Conservation (phyloP, 2,113 vertebrate species). For the Neolamprologus falcicula region DNA sequence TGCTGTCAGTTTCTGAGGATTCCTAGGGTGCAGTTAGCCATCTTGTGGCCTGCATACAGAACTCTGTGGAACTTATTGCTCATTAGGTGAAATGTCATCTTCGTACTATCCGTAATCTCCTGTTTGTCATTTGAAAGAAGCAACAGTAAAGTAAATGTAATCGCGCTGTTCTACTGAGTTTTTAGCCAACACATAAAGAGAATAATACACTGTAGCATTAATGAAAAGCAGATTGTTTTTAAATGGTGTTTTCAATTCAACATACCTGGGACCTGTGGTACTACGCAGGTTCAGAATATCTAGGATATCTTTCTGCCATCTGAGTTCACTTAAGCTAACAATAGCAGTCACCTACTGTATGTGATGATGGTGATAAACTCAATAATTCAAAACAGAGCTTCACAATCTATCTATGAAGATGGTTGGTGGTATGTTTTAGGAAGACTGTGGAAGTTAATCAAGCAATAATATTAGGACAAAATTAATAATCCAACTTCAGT, state of each 20-base stretch:
- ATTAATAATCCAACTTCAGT: background rate
- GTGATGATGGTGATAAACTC: background rate
- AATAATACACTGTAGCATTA: background rate
- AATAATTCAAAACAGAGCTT: background rate
- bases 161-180: background rate
- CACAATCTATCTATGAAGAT: background rate
- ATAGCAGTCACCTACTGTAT: background rate
- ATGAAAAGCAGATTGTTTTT: background rate
- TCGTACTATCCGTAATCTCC: background rate
- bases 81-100: slow-evolving; percentile 9
- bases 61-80: background rate
- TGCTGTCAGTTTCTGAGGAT: background rate
- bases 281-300: background rate
- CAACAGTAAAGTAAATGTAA: background rate
- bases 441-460: background rate
- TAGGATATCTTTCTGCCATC: background rate
- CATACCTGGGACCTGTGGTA: background rate
- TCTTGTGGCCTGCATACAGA: background rate
- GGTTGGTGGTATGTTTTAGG: background rate
- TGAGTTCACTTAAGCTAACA: background rate
- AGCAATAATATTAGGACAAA: background rate
- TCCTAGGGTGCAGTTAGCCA: background rate
- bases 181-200: background rate
- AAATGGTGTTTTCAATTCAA: background rate
- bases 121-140: background rate